Conservation (phyloP, 2,888 invertebrate species). For the Aporophyla nigra region DNA sequence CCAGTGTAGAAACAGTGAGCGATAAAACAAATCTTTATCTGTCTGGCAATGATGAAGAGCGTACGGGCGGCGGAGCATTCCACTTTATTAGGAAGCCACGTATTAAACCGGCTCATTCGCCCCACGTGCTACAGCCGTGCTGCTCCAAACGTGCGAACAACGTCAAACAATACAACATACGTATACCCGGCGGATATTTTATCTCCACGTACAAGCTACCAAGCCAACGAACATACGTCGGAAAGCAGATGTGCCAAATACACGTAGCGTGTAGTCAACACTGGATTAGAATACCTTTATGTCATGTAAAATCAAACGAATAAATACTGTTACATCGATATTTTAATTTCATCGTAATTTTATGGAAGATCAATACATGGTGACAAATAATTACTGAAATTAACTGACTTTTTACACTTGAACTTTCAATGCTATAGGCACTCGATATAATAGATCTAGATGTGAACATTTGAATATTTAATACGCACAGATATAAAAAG, state of each 20-base stretch:
- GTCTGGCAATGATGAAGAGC: conserved; percentile 71
- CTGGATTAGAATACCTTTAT: conserved; percentile 28
- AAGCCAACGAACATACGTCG: conserved; percentile 62
- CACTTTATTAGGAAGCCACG: conserved; percentile 88
- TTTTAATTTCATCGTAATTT: conserved; percentile 91
- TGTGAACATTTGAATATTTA: conserved; percentile 89
- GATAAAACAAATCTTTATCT: conserved; percentile 70
- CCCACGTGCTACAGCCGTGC: conserved; percentile 80
- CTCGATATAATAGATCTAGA: conserved; percentile 90
- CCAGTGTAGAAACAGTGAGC: conserved; percentile 41
- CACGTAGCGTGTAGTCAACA: conserved; percentile 35
- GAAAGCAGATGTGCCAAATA: conserved; percentile 71
- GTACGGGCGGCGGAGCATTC: conserved; percentile 72
- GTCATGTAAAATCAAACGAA: conserved; percentile 81
- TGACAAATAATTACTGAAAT: conserved; percentile 90
- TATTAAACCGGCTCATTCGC: conserved; percentile 80
- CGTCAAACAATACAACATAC: conserved; percentile 69
- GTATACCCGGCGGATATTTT: conserved; percentile 63
- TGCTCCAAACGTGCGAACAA: conserved; percentile 76
- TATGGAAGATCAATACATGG: conserved; percentile 91
- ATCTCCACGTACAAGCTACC: conserved; percentile 62
- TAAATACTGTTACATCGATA: conserved; percentile 90
- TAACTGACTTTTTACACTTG: conserved; percentile 90
- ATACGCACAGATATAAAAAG: conserved; percentile 89
- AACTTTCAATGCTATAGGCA: conserved; percentile 91